phyloP scores from a whole-genome alignment of 1,140 invertebrate genomes.

The Popillia japonica region DNA sequence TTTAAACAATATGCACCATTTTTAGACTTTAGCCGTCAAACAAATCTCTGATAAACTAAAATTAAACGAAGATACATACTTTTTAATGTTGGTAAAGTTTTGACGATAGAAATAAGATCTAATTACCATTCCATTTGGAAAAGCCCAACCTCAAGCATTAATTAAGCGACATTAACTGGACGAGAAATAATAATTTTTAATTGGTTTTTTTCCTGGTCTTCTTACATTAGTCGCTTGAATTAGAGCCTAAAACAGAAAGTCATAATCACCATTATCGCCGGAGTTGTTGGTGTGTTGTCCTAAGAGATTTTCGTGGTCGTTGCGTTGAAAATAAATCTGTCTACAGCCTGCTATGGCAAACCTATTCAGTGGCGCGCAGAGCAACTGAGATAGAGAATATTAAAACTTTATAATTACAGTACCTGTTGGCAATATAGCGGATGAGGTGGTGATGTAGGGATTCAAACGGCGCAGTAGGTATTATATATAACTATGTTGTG shows the following conservation, averaged over 20 bases:
- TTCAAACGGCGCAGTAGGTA: conserved; percentile 6
- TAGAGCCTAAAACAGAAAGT: conserved; percentile 1
- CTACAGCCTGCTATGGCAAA: not conserved
- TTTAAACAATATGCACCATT: too few relatives aligned
- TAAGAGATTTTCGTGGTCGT: conserved; percentile 38
- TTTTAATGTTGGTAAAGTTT: too few relatives aligned
- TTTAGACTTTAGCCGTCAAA: too few relatives aligned
- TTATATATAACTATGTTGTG: too few relatives aligned
- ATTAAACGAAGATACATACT: too few relatives aligned
- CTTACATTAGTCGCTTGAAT: not conserved
- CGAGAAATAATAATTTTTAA: conserved; percentile 5
- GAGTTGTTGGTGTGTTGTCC: conserved; percentile 32
- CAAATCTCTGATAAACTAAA: too few relatives aligned
- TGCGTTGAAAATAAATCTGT: conserved; percentile 40
- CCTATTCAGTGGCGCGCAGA: conserved; percentile 27
- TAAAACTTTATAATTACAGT: conserved; percentile 45
- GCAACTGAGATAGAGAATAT: conserved; percentile 29
- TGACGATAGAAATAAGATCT: too few relatives aligned
- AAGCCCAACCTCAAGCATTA: not conserved
- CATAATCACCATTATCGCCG: conserved; percentile 25
- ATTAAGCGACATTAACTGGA: not conserved
- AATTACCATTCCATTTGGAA: too few relatives aligned
- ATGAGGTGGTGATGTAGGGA: conserved; percentile 32
- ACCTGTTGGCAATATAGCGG: conserved; percentile 41
- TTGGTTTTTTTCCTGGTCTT: not conserved